phyloP scores from a whole-genome alignment of 2,797 vertebrate species.

The Parotocinclus haroldoi region DNA sequence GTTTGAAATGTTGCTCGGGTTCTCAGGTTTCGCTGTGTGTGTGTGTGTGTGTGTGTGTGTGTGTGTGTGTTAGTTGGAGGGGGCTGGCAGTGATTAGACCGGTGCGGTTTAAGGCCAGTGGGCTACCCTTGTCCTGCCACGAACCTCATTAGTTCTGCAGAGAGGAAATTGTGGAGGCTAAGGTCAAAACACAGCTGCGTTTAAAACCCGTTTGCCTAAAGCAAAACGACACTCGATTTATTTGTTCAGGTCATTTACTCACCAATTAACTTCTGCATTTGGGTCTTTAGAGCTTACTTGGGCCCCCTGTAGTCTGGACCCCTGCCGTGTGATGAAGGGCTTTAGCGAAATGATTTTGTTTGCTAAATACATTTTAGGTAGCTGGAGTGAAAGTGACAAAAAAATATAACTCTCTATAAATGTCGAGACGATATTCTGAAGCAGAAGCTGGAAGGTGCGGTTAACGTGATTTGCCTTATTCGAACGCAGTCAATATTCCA shows the following conservation, averaged over 20 bases:
- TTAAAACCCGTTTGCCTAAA: conserved; percentile 3
- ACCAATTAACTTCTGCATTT: not conserved
- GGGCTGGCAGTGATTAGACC: conserved; percentile 49
- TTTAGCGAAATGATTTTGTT: too few species aligned
- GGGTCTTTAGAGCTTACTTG: not conserved
- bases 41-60: not conserved
- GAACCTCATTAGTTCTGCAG: conserved; percentile 42
- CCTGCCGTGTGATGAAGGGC: too few species aligned
- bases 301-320: not conserved
- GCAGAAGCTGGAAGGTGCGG: too few species aligned
- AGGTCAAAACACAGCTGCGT: conserved; percentile 11
- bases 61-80: not conserved
- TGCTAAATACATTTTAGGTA: too few species aligned
- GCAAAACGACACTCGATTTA: not conserved
- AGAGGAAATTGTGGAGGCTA: conserved; percentile 28
- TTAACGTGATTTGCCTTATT: too few species aligned
- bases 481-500: not conserved
- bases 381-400: too few species aligned
- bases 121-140: conserved; percentile 19
- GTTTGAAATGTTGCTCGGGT: too few species aligned
- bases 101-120: conserved; percentile 38
- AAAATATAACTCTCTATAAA: too few species aligned
- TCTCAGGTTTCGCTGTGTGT: not conserved
- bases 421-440: too few species aligned
- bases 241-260: conserved; percentile 10